These are phyloP conservation scores for Drosophila demipolita DNA, from an alignment of 2,888 invertebrate genomes.

Conservation along the genomic window DNA sequence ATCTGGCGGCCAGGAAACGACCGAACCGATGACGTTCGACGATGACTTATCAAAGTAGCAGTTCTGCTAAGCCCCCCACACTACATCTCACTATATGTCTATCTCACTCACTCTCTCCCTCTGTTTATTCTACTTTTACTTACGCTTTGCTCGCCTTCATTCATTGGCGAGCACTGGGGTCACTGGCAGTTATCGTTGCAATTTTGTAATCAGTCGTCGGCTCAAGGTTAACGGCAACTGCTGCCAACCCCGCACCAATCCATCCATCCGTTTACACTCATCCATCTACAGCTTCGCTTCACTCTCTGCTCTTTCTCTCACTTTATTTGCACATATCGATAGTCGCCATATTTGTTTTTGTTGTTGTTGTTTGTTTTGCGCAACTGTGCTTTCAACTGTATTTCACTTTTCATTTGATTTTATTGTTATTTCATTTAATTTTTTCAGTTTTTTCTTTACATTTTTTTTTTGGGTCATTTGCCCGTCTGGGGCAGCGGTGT, in stretches of 20 bases:
- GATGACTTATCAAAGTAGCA: conserved; percentile 49
- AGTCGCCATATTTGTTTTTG: conserved; percentile 61
- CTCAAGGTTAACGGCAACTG: conserved; percentile 77
- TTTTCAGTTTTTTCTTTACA: conserved; percentile 6
- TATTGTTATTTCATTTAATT: conserved; percentile 36
- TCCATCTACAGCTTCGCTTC: conserved; percentile 5
- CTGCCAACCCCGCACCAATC: neutral
- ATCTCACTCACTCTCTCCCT: neutral
- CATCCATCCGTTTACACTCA: conserved; percentile 2
- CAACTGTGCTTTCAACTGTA: conserved; percentile 43
- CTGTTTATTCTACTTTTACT: conserved; percentile 4
- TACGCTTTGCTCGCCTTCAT: conserved; percentile 24
- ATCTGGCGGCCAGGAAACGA: conserved; percentile 41
- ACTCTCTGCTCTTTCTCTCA: neutral
- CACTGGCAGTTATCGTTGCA: conserved; percentile 83
- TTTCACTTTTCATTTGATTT: conserved; percentile 46
- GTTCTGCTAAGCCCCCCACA: neutral
- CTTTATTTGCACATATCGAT: conserved; percentile 58
- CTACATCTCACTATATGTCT: neutral
- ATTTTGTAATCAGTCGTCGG: conserved; percentile 82
- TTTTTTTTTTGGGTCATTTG: conserved; percentile 72
- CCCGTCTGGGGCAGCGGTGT: conserved; percentile 56
- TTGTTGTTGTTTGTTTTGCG: conserved; percentile 5
- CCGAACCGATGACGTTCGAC: conserved; percentile 29
- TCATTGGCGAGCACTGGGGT: conserved; percentile 62